phyloP scores from a whole-genome alignment of 2,888 invertebrate genomes.

The Zygaena filipendulae region DNA sequence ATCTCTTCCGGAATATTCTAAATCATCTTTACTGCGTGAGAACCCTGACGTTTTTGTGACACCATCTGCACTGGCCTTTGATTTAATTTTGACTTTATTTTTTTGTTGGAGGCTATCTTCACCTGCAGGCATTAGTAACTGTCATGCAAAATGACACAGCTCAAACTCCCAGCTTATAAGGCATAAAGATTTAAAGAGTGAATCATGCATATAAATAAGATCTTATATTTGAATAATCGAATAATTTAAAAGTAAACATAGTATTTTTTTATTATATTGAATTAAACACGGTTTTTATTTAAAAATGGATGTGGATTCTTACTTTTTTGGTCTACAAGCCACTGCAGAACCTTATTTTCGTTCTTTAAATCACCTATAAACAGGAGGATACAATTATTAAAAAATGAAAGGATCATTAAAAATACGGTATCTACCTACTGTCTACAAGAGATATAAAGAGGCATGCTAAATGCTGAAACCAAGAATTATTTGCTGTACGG shows the following conservation, averaged over 20 bases:
- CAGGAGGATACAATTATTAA: too few relatives aligned
- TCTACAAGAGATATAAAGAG: too few relatives aligned
- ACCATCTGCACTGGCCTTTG: conserved; percentile 64
- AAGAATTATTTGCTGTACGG: too few relatives aligned
- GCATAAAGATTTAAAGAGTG: conserved; percentile 56
- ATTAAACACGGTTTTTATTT: conserved; percentile 15
- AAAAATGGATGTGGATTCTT: conserved; percentile 77
- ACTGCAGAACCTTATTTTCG: conserved; percentile 95
- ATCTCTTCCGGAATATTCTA: conserved; percentile 22
- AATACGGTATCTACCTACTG: too few relatives aligned
- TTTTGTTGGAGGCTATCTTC: conserved; percentile 63
- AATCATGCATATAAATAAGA: conserved; percentile 64
- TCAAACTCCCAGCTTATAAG: conserved; percentile 65
- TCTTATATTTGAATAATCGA: conserved; percentile 31
- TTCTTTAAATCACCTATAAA: conserved; percentile 93
- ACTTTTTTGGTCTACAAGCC: conserved; percentile 97
- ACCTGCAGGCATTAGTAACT: conserved; percentile 71
- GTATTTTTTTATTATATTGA: not conserved
- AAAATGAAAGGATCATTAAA: too few relatives aligned
- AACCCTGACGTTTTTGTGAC: conserved; percentile 45
- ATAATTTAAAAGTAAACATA: conserved; percentile 27
- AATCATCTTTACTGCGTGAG: conserved; percentile 26
- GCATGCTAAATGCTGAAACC: too few relatives aligned
- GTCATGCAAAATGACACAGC: conserved; percentile 70
- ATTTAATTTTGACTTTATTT: conserved; percentile 55